A percentile compares a stretch with the other conserved stretches of the same genome.
These are phyloP conservation scores for Ptychochromis oligacanthus DNA, from an alignment of 2,113 vertebrate species.

Conservation along the genomic window DNA sequence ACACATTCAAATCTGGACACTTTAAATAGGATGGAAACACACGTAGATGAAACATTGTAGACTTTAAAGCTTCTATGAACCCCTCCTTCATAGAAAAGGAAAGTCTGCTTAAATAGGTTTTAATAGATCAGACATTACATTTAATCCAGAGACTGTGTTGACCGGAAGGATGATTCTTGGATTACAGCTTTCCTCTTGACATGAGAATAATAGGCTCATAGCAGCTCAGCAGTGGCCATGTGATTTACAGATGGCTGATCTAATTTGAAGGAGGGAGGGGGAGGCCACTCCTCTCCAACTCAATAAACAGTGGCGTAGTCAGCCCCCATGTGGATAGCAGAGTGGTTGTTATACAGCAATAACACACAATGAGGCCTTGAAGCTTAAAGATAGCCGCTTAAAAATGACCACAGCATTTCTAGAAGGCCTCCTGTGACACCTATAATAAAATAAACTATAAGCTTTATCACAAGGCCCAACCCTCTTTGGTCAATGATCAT, in stretches of 20 bases:
- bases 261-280: constrained; percentile 48
- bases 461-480: constrained; percentile 14
- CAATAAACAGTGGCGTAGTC: constrained; percentile 63
- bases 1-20: neutral
- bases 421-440: neutral
- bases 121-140: neutral
- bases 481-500: neutral
- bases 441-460: neutral
- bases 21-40: neutral
- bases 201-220: neutral
- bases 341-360: constrained; percentile 30
- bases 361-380: constrained; percentile 27
- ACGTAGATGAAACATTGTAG: neutral
- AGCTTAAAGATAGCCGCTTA: neutral
- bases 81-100: neutral
- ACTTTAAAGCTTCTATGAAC: neutral
- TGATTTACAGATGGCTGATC: constrained; percentile 61
- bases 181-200: neutral
- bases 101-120: neutral
- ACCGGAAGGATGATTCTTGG: neutral
- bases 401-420: neutral
- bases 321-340: constrained; percentile 54
- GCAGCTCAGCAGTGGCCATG: constrained; percentile 19
- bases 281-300: constrained; percentile 55
- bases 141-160: constrained; percentile 14